Percentiles rank a stretch among this genome's conserved stretches.
phyloP scores from a whole-genome alignment of 2,797 vertebrate species.

The Danio tinwini region DNA sequence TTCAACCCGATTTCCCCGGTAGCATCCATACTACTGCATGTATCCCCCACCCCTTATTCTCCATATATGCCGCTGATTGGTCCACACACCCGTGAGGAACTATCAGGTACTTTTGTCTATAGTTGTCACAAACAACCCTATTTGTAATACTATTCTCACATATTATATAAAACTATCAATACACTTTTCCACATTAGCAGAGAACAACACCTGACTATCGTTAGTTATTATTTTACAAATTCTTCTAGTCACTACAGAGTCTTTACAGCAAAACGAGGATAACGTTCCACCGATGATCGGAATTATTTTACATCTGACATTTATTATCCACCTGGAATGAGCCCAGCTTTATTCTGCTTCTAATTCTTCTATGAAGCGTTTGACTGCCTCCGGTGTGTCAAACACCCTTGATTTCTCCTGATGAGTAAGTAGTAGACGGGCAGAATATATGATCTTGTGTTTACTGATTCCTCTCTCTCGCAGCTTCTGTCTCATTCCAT shows the following conservation, averaged over 20 bases:
- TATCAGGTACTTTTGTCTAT: not conserved
- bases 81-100: not conserved
- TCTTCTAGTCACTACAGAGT: not conserved
- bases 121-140: too few relatives aligned
- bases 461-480: conserved; percentile 22
- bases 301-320: not conserved
- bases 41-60: not conserved
- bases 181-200: not conserved
- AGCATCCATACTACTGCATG: not conserved
- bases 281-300: not conserved
- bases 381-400: too few relatives aligned
- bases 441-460: conserved; percentile 16
- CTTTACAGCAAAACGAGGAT: not conserved
- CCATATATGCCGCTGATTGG: not conserved
- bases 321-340: not conserved
- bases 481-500: conserved; percentile 27
- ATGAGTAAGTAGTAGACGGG: too few relatives aligned
- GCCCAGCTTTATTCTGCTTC: not conserved
- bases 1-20: not conserved
- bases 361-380: not conserved
- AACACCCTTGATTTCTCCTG: too few relatives aligned
- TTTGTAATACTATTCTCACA: not conserved
- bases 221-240: not conserved
- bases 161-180: not conserved
- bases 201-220: not conserved